Evolutionary conservation across 2,888 invertebrate species (phyloP).

Genomic region (Aspidapion aeneum): DNA sequence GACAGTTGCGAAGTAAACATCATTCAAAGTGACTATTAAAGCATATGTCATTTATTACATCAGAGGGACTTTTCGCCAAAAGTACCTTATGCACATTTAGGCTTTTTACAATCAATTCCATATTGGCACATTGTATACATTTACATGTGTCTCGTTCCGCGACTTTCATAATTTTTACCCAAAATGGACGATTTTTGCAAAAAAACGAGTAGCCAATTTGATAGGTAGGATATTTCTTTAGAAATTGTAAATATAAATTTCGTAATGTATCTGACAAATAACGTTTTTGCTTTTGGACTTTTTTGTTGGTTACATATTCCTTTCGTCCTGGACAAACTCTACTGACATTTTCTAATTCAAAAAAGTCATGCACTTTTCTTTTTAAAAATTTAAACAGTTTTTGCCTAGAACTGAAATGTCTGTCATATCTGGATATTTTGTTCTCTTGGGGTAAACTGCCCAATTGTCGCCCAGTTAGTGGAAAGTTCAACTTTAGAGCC

Average conservation of each 20-base stretch:
- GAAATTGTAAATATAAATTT: neutral
- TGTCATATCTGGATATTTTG: neutral
- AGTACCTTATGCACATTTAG: neutral
- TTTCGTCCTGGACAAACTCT: neutral
- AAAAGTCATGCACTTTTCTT: too few relatives aligned
- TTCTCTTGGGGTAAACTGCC: neutral
- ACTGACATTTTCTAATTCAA: slow-evolving; percentile 2
- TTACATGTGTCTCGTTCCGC: slow-evolving; percentile 6
- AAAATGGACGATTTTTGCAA: slow-evolving; percentile 1
- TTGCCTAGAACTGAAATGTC: too few relatives aligned
- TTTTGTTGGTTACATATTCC: slow-evolving; percentile 5
- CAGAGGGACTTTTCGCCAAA: neutral
- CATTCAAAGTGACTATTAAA: neutral
- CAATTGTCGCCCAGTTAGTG: too few relatives aligned
- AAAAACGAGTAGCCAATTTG: neutral
- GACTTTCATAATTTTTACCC: neutral
- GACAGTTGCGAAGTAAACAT: neutral
- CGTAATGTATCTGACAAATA: slow-evolving; percentile 1
- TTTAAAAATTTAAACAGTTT: too few relatives aligned
- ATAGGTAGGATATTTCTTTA: neutral
- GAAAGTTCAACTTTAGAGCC: too few relatives aligned
- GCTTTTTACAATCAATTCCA: neutral
- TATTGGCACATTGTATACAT: neutral
- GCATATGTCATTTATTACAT: neutral
- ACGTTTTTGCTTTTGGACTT: slow-evolving; percentile 3